Evolutionary conservation across 2,888 invertebrate genomes (phyloP).

Genomic region (Platycheirus rosarum): DNA sequence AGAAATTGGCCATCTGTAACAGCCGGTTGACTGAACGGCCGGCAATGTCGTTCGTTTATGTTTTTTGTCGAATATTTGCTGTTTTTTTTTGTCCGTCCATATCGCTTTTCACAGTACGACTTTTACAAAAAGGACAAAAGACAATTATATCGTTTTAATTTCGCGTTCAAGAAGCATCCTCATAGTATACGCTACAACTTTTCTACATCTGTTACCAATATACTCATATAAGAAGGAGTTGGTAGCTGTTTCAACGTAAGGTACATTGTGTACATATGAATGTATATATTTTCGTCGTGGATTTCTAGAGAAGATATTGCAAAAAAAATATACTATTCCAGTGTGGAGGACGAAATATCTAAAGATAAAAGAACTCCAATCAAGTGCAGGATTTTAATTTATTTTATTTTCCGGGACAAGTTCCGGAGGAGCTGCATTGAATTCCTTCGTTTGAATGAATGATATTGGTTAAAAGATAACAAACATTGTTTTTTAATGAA

Average conservation of each 20-base stretch:
- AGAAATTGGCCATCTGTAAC: slow-evolving; percentile 69
- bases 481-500: too few relatives aligned
- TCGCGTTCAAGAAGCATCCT: slow-evolving; percentile 53
- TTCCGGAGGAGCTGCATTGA: slow-evolving; percentile 15
- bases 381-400: slow-evolving; percentile 69
- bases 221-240: not conserved
- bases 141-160: slow-evolving; percentile 72
- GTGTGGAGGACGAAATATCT: slow-evolving; percentile 4
- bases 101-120: slow-evolving; percentile 12
- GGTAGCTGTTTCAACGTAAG: slow-evolving; percentile 12
- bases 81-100: slow-evolving; percentile 1
- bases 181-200: slow-evolving; percentile 15
- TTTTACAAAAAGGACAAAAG: slow-evolving; percentile 65
- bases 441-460: not conserved
- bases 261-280: not conserved
- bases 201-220: slow-evolving; percentile 50
- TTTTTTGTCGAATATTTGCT: slow-evolving; percentile 17
- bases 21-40: slow-evolving; percentile 62
- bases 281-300: slow-evolving; percentile 26
- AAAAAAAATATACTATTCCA: not conserved
- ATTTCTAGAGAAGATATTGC: slow-evolving; percentile 17
- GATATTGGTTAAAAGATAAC: slow-evolving; percentile 1
- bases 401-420: slow-evolving; percentile 33
- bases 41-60: slow-evolving; percentile 40
- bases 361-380: slow-evolving; percentile 53